Base-by-base conservation (phyloP, 2,888 invertebrate genomes). In the Aphrophora alni region DNA sequence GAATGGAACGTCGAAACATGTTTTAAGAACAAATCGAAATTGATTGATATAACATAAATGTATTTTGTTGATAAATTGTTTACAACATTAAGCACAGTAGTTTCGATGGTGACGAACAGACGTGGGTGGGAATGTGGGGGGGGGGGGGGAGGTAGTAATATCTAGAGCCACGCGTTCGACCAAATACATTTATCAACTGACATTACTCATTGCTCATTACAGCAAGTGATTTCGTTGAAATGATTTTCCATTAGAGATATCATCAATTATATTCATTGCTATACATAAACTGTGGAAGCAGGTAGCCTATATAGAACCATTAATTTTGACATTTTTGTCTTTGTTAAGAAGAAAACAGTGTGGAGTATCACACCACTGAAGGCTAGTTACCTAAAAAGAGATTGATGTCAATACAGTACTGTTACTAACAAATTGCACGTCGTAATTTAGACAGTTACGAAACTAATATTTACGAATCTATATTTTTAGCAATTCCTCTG, bases 11-110 rank as follows among this genome's bases (percentile, higher is more conserved):
- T 59, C 12, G 59, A 59, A 59, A 21, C 59, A 21, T 44, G 59
- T 59, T 59, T 59, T 59, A 21, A 59, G 21, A 59, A 59, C 59
- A 59, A 59, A 59, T 59, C 59, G 59, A 59, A 59, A 59, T 59
- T 59, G 59, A 59, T 59, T 59, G 59, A 59, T 59, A n/a, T 14
- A 59, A 59, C 59, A 21, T n/a, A 59, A 59, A 59, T 14, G 59
- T 21, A 21, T 59, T 21, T 21, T 21, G 44, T 44, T 44, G 59
- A 59, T 59, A 59, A 59, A 59, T 59, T 59, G 59, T 59, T 59
- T 59, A 59, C 59, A 21, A 59, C 59, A 59, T 59, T 59, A 59
- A 10, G 21, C 59, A 59, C 21, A 14, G 44, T 44, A n/a, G 17
- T 44, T 44, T 17, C 14, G 8, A 2, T 17, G 14, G 21, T 59